Percentiles rank a stretch among this genome's conserved stretches.
These are phyloP conservation scores for Trichopoda pennipes DNA, from an alignment of 2,888 invertebrate genomes.

Conservation along the genomic window DNA sequence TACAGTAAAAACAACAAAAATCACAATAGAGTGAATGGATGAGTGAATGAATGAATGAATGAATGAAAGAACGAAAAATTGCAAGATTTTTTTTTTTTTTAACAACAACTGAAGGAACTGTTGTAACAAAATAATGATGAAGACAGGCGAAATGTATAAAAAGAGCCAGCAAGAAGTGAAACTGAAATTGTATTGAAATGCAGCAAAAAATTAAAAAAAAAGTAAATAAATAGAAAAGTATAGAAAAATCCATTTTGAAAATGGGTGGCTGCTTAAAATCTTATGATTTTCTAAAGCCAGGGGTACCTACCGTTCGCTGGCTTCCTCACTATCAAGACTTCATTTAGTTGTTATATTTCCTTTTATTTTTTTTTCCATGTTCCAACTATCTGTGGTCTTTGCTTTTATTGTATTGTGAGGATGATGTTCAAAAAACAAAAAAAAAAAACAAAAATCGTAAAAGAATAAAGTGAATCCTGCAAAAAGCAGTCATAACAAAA, in stretches of 20 bases:
- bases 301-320: constrained; percentile 43
- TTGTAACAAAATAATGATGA: constrained; percentile 62
- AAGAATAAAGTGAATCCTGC: too few species aligned
- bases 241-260: neutral
- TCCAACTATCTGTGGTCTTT: constrained; percentile 27
- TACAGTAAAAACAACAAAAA: constrained; percentile 37
- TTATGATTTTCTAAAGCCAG: constrained; percentile 14
- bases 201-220: constrained; percentile 10
- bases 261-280: constrained; percentile 44
- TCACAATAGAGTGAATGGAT: constrained; percentile 28
- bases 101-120: constrained; percentile 42
- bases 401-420: constrained; percentile 10
- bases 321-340: constrained; percentile 61
- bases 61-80: constrained; percentile 21
- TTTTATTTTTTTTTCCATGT: constrained; percentile 23
- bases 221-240: too few species aligned
- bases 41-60: constrained; percentile 7
- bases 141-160: constrained; percentile 50
- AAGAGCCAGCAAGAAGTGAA: constrained; percentile 6
- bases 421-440: constrained; percentile 29
- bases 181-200: constrained; percentile 34
- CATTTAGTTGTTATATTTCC: constrained; percentile 58
- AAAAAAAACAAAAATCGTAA: constrained; percentile 55
- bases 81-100: constrained; percentile 32
- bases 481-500: too few species aligned